Evolutionary conservation across 2,888 invertebrate species (phyloP), one percentile per base, ranked within the genome.

Genomic region (Marronus borbonicus): DNA sequence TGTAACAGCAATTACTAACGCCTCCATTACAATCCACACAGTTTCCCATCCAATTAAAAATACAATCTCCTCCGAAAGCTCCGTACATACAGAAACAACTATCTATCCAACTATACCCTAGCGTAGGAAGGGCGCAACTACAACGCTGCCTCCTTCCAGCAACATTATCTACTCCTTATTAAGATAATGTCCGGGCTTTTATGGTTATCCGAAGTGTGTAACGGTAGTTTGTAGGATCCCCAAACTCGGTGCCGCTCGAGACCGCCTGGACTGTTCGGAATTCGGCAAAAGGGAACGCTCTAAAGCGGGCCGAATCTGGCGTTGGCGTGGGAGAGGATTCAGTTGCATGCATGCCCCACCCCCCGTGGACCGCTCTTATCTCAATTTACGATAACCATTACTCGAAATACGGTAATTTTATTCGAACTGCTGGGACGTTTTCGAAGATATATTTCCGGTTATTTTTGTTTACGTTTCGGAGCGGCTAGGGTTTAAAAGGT

Each of bases 301-400:
- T 12, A 39, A 65, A 65, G 31, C 65, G 17, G 39, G 36, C 65
- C 39, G 39, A 65, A 65, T 65, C 65, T n/a, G 39, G 8, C 39
- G 17, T 31, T 8, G 28, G 28, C 28, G 39, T 36, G 39, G 17
- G 36, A 36, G 14, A 17, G 44, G 31, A 39, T 39, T 55, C 55
- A n/a, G n/a, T n/a, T 55, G 65, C 65, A 39, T 65, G 65, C 39
- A 65, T 39, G 36, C 14, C 10, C 28, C 28, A 14, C 24, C n/a
- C 36, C 14, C 39, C 20, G 62, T 20, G 55, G 55, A 55, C 62
- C n/a, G 62, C 31, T 39, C 65, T 65, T 65, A 65, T 65, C 65
- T 65, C 65, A 65, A 65, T 65, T 65, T 65, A 65, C 65, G 65
- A 65, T 65, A 39, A 65, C 17, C 65, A 65, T 65, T 65, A 65